A percentile compares a stretch with the other conserved stretches of the same genome.
phyloP scores from a whole-genome alignment of 53 echinoderm and acorn worm species.

The Echinarachnius parma region DNA sequence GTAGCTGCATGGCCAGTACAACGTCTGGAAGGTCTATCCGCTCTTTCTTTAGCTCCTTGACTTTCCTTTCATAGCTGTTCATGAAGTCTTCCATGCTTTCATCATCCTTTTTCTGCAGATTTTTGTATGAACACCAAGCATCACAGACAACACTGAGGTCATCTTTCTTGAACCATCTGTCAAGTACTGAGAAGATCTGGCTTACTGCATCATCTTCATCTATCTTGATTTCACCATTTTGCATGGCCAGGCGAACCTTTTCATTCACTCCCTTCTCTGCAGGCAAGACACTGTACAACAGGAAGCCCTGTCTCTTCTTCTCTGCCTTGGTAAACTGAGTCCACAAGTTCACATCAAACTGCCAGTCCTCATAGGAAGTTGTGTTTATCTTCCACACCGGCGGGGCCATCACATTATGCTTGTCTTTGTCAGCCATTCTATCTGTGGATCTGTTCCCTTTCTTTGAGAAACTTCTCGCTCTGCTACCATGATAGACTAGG shows the following conservation, averaged over 20 bases:
- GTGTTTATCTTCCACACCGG: slow-evolving; percentile 24
- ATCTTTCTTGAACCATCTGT: slow-evolving; percentile 33
- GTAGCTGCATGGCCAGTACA: slow-evolving; percentile 44
- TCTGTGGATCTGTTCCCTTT: no score
- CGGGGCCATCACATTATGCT: no score
- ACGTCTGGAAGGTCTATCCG: slow-evolving; percentile 10
- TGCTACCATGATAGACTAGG: no score
- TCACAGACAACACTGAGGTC: slow-evolving; percentile 48
- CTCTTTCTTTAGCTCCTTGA: slow-evolving; percentile 40
- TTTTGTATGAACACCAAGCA: slow-evolving; percentile 25
- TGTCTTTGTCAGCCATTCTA: no score
- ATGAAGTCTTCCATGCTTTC: no score
- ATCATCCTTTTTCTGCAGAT: slow-evolving; percentile 38
- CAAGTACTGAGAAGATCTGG: no score
- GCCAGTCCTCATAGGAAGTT: slow-evolving; percentile 36
- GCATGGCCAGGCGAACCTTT: slow-evolving; percentile 49
- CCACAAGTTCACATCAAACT: slow-evolving; percentile 34
- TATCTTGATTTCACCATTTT: slow-evolving; percentile 50
- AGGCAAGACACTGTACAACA: slow-evolving; percentile 22
- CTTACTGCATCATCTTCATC: no score
- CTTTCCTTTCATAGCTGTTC: no score
- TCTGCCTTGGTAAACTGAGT: slow-evolving; percentile 31
- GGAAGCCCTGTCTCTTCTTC: slow-evolving; percentile 26
- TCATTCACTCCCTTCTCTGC: slow-evolving; percentile 25
- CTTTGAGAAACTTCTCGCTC: no score